phyloP scores from a whole-genome alignment of 2,888 invertebrate genomes.

The Syrphus vitripennis region DNA sequence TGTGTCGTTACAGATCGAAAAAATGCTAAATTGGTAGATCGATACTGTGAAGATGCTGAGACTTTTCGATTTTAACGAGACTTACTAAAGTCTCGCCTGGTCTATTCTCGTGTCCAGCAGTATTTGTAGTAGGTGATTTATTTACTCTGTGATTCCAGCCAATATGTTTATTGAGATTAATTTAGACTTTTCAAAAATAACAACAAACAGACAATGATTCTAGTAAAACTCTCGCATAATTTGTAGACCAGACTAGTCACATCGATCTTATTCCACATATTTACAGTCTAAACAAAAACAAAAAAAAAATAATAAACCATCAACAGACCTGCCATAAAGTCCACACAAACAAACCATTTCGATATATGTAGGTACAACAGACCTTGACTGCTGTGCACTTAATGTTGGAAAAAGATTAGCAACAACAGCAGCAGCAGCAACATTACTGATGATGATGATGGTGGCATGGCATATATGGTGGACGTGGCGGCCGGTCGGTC shows the following conservation, averaged over 20 bases:
- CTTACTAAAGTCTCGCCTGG: no score
- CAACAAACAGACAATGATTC: neutral
- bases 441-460: slow-evolving; percentile 20
- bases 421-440: slow-evolving; percentile 35
- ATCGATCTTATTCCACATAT: slow-evolving; percentile 29
- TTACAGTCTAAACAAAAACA: neutral
- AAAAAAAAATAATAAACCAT: neutral
- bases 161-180: no score
- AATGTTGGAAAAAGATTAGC: slow-evolving; percentile 56
- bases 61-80: no score
- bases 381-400: slow-evolving; percentile 66
- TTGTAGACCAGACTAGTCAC: neutral
- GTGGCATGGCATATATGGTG: neutral
- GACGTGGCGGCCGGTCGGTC: neutral
- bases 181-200: neutral
- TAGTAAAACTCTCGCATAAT: neutral
- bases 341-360: slow-evolving; percentile 42
- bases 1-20: no score
- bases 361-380: slow-evolving; percentile 24
- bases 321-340: slow-evolving; percentile 33
- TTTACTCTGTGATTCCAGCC: no score
- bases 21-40: no score
- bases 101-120: no score
- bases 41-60: no score
- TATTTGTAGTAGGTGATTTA: no score